Evolutionary conservation across 2,113 vertebrate genomes (phyloP).

Genomic region (Anser brachyrhynchus): DNA sequence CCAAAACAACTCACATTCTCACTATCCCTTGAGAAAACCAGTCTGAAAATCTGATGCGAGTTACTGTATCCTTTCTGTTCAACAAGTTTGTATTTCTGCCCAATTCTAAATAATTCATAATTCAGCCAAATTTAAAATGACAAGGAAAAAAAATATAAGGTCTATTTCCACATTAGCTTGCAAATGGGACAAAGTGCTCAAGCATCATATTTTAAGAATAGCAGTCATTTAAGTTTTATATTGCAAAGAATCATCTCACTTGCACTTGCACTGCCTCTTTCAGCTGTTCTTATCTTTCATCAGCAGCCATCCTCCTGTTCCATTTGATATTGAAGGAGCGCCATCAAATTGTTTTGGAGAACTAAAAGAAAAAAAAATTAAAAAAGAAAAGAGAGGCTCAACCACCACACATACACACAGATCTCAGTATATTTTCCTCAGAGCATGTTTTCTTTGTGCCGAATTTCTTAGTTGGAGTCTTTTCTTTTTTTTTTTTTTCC

Average conservation of each 20-base stretch:
- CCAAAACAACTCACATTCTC: neutral
- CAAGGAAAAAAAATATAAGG: neutral
- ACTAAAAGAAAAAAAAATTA: neutral
- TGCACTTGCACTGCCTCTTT: neutral
- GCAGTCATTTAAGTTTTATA: neutral
- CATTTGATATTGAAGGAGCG: neutral
- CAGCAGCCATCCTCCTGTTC: neutral
- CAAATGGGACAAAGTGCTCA: neutral
- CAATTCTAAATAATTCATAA: neutral
- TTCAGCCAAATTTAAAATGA: neutral
- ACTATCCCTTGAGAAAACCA: neutral
- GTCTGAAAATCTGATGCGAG: neutral
- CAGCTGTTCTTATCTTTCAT: neutral
- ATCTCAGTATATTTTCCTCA: neutral
- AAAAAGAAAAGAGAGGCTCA: neutral
- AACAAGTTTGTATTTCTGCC: neutral
- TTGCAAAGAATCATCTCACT: neutral
- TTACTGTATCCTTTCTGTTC: neutral
- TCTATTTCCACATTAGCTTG: neutral
- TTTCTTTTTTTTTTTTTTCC: neutral
- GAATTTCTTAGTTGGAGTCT: neutral
- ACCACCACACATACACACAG: neutral
- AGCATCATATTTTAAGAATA: neutral
- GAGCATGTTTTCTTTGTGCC: neutral
- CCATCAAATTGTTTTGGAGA: neutral